A percentile compares a stretch with the other conserved stretches of the same genome.
phyloP scores from a whole-genome alignment of 2,888 invertebrate species.

The Melanchra persicariae region DNA sequence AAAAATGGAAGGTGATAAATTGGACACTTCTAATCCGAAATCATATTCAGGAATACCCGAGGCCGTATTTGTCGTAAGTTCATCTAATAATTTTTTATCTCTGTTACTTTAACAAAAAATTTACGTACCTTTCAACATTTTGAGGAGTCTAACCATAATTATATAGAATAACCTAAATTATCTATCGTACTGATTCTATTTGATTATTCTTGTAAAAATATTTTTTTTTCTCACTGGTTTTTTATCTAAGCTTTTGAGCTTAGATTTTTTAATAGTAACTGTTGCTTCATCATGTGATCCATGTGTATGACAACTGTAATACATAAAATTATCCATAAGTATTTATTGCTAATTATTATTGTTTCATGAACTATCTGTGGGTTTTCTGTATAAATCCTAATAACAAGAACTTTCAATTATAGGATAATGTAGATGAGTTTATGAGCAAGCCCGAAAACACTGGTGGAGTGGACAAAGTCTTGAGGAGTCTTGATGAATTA shows the following conservation, averaged over 20 bases:
- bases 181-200: neutral
- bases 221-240: neutral
- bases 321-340: neutral
- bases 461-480: conserved; percentile 95
- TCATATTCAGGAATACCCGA: conserved; percentile 97
- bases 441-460: conserved; percentile 96
- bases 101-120: neutral
- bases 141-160: neutral
- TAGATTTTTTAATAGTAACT: conserved; percentile 24
- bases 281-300: neutral
- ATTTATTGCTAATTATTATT: no score
- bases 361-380: neutral
- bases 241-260: neutral
- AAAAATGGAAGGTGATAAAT: conserved; percentile 86
- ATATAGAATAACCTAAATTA: conserved; percentile 37
- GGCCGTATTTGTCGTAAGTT: conserved; percentile 96
- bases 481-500: conserved; percentile 97
- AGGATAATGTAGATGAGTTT: conserved; percentile 99
- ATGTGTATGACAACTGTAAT: conserved; percentile 3
- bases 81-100: neutral
- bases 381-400: neutral
- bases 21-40: conserved; percentile 82
- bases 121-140: neutral
- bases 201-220: neutral
- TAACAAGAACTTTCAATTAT: conserved; percentile 61